These are phyloP conservation scores for Elysia chlorotica DNA, from an alignment of 1,140 invertebrate species.

Conservation along the genomic window DNA sequence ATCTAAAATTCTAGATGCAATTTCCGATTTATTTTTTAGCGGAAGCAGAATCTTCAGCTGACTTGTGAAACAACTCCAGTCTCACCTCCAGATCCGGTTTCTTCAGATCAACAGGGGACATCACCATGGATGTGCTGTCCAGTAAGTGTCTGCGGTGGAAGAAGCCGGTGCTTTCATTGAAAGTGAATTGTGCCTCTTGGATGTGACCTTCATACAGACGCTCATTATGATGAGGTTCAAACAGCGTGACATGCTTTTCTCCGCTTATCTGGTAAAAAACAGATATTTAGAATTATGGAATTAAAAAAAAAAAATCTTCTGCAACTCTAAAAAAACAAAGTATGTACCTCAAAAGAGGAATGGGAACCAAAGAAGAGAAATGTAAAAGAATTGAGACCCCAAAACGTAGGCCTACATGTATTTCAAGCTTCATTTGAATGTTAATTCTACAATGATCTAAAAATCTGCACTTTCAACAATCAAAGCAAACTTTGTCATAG, in stretches of 20 bases:
- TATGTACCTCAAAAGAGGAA: no score
- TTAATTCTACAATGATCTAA: no score
- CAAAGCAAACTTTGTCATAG: no score
- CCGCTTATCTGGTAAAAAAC: slow-evolving; percentile 59
- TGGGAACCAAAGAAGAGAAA: no score
- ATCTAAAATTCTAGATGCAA: background rate
- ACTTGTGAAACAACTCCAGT: background rate
- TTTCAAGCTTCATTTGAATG: no score
- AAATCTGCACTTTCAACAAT: no score
- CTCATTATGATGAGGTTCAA: slow-evolving; percentile 53
- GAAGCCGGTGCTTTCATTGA: slow-evolving; percentile 28
- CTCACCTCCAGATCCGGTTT: slow-evolving; percentile 51
- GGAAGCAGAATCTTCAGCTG: background rate
- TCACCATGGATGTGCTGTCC: slow-evolving; percentile 58
- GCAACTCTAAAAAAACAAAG: no score
- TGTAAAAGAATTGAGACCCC: no score
- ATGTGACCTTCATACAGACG: slow-evolving; percentile 56
- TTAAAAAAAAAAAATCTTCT: no score
- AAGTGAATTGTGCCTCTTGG: slow-evolving; percentile 48
- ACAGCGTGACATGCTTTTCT: slow-evolving; percentile 51
- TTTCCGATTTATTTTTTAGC: background rate
- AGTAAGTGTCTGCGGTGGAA: slow-evolving; percentile 41
- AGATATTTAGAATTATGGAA: no score
- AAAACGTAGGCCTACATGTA: no score
- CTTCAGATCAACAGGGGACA: slow-evolving; percentile 55